Evolutionary conservation across 2,888 invertebrate species (phyloP), one percentile per base, ranked within the genome.

Genomic region (Cephus pygmeus): DNA sequence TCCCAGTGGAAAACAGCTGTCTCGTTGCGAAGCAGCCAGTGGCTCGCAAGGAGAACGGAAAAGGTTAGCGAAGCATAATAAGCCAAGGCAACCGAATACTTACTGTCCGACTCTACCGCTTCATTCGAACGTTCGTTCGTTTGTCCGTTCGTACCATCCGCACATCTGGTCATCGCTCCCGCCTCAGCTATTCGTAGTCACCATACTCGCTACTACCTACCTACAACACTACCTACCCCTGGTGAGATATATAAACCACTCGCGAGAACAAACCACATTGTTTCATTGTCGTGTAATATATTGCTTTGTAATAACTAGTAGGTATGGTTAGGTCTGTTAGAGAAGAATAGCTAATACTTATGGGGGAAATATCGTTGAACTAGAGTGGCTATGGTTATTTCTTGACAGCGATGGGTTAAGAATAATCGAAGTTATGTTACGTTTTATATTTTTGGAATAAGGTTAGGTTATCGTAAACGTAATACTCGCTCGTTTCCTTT

Each of bases 121-220:
- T 36, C 69, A 15, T 34, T 69, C 75, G 71, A 76, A 68, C 81
- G 82, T 80, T 80, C 56, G 56, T 56, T 71, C 81, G 79, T 80
- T 79, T 79, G 71, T 82, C 77, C 73, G 77, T 75, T 73, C 76
- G 56, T 76, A 76, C 83, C 80, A 84, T 83, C 84, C 83, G 85
- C 85, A 85, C 87, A 87, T 87, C 87, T 87, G 87, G 87, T 85
- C 87, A 87, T 85, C 87, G 86, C 85, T 84, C 86, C 83, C 85
- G 82, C 82, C 84, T 84, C 82, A 80, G 84, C 86, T 86, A 86
- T 86, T 87, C 87, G 84, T 84, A 85, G 82, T 83, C 79, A 73
- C 77, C 56, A 75, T 75, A 75, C 81, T 79, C 78, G 83, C 80
- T 82, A 81, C 83, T 79, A 81, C 79, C 83, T 81, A 80, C 31